A percentile compares a stretch with the other conserved stretches of the same genome.
These are phyloP conservation scores for Sarcoramphus papa DNA, from an alignment of 2,797 vertebrate species.

Conservation along the genomic window DNA sequence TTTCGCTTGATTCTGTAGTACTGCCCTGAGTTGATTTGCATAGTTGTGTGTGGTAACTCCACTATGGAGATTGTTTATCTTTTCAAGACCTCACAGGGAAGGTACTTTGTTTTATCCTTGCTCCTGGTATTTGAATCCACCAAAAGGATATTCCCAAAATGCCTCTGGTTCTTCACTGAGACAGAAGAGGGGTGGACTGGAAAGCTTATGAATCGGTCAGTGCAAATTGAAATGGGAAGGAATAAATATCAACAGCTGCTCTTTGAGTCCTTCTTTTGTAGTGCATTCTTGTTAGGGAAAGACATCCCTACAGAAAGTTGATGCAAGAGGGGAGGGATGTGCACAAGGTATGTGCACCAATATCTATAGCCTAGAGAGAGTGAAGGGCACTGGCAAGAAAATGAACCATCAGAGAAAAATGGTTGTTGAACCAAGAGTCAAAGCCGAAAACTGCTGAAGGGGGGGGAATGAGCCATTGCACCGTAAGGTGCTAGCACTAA, in stretches of 20 bases:
- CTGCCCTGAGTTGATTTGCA: not conserved
- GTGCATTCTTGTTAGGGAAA: not conserved
- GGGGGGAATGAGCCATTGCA: not conserved
- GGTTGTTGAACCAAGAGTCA: not conserved
- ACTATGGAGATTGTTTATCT: not conserved
- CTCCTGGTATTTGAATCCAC: not conserved
- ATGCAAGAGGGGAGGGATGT: not conserved
- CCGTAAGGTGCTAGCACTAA: not conserved
- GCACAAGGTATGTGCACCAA: not conserved
- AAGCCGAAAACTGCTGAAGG: not conserved
- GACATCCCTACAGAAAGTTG: not conserved
- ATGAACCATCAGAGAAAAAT: not conserved
- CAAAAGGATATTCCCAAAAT: not conserved
- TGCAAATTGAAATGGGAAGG: not conserved
- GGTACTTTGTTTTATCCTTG: not conserved
- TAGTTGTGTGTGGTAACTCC: not conserved
- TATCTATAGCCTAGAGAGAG: not conserved
- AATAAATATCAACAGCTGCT: not conserved
- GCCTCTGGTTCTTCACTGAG: not conserved
- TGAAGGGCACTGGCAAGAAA: not conserved
- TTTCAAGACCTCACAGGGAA: not conserved
- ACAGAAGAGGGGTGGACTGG: not conserved
- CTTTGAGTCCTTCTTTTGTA: not conserved
- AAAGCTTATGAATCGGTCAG: not conserved
- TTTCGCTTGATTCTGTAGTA: not conserved